These are phyloP conservation scores for Macrosoma leucophasiata DNA, from an alignment of 2,888 invertebrate species.

Conservation along the genomic window DNA sequence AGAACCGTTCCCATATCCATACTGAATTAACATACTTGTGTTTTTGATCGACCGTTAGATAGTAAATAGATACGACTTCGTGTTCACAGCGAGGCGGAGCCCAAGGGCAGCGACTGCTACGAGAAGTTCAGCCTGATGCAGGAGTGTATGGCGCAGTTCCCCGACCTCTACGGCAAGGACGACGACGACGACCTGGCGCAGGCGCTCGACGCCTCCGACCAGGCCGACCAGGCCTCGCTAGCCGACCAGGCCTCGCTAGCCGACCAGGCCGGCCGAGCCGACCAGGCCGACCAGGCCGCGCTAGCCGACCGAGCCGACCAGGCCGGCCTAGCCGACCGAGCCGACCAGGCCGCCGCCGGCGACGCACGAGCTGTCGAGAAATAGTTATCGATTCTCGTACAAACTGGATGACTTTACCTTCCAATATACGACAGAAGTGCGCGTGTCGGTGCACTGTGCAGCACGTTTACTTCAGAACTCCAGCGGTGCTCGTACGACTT, in stretches of 20 bases:
- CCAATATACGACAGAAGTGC: neutral
- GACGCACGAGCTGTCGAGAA: neutral
- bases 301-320: slow-evolving; percentile 7
- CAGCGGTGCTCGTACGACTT: neutral
- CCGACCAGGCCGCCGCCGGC: neutral
- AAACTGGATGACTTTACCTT: neutral
- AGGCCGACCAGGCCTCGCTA: slow-evolving; percentile 5
- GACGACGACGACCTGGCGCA: slow-evolving; percentile 70
- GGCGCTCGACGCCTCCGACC: slow-evolving; percentile 21
- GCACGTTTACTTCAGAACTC: neutral
- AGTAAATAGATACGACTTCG: too few species aligned
- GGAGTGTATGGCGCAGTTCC: slow-evolving; percentile 90
- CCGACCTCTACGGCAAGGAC: slow-evolving; percentile 87
- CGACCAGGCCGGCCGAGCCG: slow-evolving; percentile 5
- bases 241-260: slow-evolving; percentile 13
- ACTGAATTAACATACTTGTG: too few species aligned
- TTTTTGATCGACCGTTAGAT: too few species aligned
- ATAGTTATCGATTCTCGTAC: neutral
- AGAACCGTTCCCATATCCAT: too few species aligned
- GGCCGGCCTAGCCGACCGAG: neutral
- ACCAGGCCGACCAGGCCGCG: slow-evolving; percentile 2
- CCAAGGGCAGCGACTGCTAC: slow-evolving; percentile 95
- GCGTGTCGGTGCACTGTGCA: neutral
- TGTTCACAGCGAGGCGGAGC: slow-evolving; percentile 89
- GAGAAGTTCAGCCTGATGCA: slow-evolving; percentile 94